phyloP scores from a whole-genome alignment of 1,140 invertebrate genomes.

The Leptonema lineaticorne region DNA sequence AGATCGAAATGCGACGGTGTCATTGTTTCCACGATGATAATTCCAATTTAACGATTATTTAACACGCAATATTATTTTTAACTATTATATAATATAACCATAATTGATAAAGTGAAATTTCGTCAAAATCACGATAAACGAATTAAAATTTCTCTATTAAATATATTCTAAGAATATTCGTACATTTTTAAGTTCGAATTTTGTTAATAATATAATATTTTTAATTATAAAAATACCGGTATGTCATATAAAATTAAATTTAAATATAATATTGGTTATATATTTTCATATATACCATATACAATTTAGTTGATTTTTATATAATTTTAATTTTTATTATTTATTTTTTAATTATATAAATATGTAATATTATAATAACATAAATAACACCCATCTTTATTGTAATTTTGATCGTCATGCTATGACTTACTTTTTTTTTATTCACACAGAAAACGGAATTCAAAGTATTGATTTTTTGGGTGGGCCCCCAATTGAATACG shows the following conservation, averaged over 20 bases:
- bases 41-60: too few relatives aligned
- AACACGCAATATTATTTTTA: too few relatives aligned
- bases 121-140: too few relatives aligned
- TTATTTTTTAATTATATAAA: not conserved
- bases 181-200: too few relatives aligned
- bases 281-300: not conserved
- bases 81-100: too few relatives aligned
- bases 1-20: too few relatives aligned
- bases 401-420: slow-evolving; percentile 6
- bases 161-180: too few relatives aligned
- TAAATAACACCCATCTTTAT: not conserved
- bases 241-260: not conserved
- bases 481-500: slow-evolving; percentile 17
- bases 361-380: not conserved
- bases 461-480: slow-evolving; percentile 10
- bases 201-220: too few relatives aligned
- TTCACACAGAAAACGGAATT: slow-evolving; percentile 5
- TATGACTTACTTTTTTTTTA: slow-evolving; percentile 9
- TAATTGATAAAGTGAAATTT: too few relatives aligned
- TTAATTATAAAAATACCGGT: not conserved
- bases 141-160: too few relatives aligned
- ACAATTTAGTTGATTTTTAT: not conserved
- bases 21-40: too few relatives aligned
- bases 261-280: not conserved
- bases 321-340: not conserved